These are phyloP conservation scores for Drosophila infuscata DNA, from an alignment of 2,888 invertebrate genomes.

Conservation along the genomic window DNA sequence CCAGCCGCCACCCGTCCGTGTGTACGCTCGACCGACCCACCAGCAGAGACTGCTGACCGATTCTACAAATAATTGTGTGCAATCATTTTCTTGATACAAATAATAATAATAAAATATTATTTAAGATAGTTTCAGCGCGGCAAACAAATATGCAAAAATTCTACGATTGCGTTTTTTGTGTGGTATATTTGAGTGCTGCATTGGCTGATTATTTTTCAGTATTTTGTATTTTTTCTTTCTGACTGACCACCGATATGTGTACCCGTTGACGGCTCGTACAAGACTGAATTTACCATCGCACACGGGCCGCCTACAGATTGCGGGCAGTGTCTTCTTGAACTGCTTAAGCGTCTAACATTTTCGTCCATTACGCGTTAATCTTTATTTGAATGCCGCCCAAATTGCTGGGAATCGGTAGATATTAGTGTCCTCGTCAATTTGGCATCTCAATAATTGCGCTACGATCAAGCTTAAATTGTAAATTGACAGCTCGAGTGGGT, in stretches of 20 bases:
- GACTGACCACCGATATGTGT: slow-evolving; percentile 85
- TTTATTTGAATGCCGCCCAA: slow-evolving; percentile 51
- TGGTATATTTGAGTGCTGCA: slow-evolving; percentile 50
- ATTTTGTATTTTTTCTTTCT: slow-evolving; percentile 44
- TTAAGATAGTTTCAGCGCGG: slow-evolving; percentile 37
- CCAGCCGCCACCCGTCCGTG: slow-evolving; percentile 23
- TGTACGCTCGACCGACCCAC: slow-evolving; percentile 25
- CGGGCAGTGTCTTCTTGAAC: slow-evolving; percentile 86
- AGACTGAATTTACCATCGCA: slow-evolving; percentile 87
- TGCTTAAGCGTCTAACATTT: slow-evolving; percentile 67
- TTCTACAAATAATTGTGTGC: slow-evolving; percentile 54
- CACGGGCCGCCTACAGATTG: slow-evolving; percentile 89
- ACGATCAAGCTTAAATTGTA: slow-evolving; percentile 77
- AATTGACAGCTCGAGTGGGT: slow-evolving; percentile 87
- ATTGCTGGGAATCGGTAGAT: slow-evolving; percentile 23
- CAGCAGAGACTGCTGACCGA: slow-evolving; percentile 44
- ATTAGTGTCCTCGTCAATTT: slow-evolving; percentile 51
- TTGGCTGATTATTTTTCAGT: slow-evolving; percentile 54
- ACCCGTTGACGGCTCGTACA: slow-evolving; percentile 87
- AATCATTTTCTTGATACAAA: slow-evolving; percentile 60
- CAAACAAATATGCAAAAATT: slow-evolving; percentile 46
- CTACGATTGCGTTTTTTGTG: slow-evolving; percentile 23
- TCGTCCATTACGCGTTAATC: slow-evolving; percentile 46
- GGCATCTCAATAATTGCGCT: slow-evolving; percentile 45
- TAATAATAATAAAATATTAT: slow-evolving; percentile 41